Conservation (phyloP, 2,113 vertebrate genomes). For the Charadrius vociferus region DNA sequence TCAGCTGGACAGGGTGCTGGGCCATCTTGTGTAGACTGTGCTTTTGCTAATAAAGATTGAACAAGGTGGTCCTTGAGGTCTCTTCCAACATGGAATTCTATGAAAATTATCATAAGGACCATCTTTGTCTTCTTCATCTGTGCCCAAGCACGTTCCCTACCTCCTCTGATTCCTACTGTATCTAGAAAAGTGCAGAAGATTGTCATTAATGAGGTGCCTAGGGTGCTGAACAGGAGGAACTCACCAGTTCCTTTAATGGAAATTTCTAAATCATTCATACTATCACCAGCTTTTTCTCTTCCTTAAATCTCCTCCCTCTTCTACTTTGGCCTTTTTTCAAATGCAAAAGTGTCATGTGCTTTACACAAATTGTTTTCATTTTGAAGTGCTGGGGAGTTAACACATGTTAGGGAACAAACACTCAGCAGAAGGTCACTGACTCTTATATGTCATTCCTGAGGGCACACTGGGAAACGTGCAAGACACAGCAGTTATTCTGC, state of each 20-base stretch:
- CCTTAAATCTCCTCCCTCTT: neutral
- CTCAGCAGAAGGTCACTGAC: neutral
- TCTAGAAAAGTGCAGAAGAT: neutral
- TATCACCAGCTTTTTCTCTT: neutral
- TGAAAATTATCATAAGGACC: neutral
- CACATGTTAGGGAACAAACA: neutral
- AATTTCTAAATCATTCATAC: neutral
- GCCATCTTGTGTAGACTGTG: neutral
- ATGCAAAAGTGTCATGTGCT: fast-evolving
- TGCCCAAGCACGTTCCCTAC: neutral
- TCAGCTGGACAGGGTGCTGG: neutral
- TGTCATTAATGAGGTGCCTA: neutral
- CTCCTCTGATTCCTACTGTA: neutral
- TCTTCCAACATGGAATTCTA: neutral
- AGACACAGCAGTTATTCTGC: neutral
- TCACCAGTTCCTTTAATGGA: neutral
- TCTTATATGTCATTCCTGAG: neutral
- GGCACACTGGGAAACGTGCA: neutral
- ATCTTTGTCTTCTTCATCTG: neutral
- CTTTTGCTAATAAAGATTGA: neutral
- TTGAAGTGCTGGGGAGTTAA: neutral
- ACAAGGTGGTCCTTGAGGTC: neutral
- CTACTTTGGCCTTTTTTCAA: neutral
- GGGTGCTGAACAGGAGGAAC: neutral
- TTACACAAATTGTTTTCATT: neutral